These are phyloP conservation scores for Idaea dimidiata DNA, from an alignment of 2,888 invertebrate genomes.

Conservation along the genomic window DNA sequence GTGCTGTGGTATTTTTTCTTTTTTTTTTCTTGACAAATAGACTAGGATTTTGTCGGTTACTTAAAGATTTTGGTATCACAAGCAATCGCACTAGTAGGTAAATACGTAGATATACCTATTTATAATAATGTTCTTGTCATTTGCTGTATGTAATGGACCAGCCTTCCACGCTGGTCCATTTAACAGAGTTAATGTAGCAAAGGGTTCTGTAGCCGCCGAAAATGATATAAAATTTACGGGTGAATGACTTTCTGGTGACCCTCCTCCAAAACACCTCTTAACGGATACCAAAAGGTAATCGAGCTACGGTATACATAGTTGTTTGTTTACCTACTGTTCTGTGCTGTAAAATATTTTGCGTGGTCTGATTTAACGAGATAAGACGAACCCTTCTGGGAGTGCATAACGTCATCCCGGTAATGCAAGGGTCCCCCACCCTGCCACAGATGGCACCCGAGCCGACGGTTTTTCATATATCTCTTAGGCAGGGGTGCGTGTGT, in stretches of 20 bases:
- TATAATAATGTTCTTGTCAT: background rate
- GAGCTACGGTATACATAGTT: slow-evolving; percentile 49
- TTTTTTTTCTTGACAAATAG: background rate
- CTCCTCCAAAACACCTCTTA: slow-evolving; percentile 34
- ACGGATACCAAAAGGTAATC: slow-evolving; percentile 44
- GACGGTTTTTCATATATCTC: slow-evolving; percentile 67
- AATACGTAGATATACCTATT: background rate
- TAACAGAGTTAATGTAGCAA: background rate
- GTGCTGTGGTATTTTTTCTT: too few relatives aligned
- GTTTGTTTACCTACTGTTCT: slow-evolving; percentile 46
- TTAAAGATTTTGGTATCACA: background rate
- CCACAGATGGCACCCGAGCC: slow-evolving; percentile 74
- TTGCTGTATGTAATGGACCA: background rate
- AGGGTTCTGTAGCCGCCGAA: slow-evolving; percentile 7
- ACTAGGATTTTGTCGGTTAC: background rate
- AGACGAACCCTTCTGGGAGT: slow-evolving; percentile 71
- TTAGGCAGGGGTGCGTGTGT: slow-evolving; percentile 43
- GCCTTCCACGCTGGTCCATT: background rate
- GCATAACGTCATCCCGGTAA: slow-evolving; percentile 79
- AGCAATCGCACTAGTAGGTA: background rate
- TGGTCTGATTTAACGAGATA: slow-evolving; percentile 70
- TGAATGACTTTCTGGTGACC: slow-evolving; percentile 31
- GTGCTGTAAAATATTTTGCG: slow-evolving; percentile 57
- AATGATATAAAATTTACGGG: slow-evolving; percentile 34
- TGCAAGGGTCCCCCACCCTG: slow-evolving; percentile 69